A percentile compares a stretch with the other conserved stretches of the same genome.
phyloP scores from a whole-genome alignment of 2,797 vertebrate species.

The Pangasius sanitwongsei region DNA sequence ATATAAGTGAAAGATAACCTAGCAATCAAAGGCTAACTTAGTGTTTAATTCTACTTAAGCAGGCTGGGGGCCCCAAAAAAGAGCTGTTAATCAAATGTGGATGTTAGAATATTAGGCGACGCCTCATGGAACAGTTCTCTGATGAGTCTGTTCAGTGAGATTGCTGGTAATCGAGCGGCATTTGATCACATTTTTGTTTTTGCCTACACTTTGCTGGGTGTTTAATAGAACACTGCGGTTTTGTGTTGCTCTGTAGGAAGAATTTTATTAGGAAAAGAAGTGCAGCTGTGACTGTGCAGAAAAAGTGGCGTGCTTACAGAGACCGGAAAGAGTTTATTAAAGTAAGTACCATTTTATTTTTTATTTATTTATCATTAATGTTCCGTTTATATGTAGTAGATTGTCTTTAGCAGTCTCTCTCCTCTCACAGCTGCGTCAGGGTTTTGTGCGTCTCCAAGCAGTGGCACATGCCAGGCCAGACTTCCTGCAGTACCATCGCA shows the following conservation, averaged over 20 bases:
- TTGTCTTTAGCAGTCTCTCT: background rate
- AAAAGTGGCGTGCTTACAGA: conserved; percentile 80
- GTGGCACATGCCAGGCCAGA: conserved; percentile 71
- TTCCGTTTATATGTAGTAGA: background rate
- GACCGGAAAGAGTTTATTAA: conserved; percentile 65
- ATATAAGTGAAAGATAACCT: background rate
- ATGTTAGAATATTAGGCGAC: background rate
- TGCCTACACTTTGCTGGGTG: background rate
- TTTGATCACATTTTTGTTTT: background rate
- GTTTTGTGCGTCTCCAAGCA: conserved; percentile 83
- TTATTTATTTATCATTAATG: background rate
- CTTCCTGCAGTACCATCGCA: conserved; percentile 64
- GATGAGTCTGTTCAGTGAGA: background rate
- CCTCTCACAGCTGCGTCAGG: conserved; percentile 72
- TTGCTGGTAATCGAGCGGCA: background rate
- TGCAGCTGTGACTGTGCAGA: conserved; percentile 84
- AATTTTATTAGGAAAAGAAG: conserved; percentile 82
- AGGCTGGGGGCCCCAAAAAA: background rate
- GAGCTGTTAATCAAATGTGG: background rate
- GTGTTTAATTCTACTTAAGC: background rate
- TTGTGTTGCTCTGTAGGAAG: conserved; percentile 72
- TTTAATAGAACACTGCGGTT: background rate
- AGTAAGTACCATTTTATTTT: conserved; percentile 75
- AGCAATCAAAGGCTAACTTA: background rate
- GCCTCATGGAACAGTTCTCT: background rate